Base-by-base conservation (phyloP, 2,113 vertebrate species). In the Pseudonaja textilis region DNA sequence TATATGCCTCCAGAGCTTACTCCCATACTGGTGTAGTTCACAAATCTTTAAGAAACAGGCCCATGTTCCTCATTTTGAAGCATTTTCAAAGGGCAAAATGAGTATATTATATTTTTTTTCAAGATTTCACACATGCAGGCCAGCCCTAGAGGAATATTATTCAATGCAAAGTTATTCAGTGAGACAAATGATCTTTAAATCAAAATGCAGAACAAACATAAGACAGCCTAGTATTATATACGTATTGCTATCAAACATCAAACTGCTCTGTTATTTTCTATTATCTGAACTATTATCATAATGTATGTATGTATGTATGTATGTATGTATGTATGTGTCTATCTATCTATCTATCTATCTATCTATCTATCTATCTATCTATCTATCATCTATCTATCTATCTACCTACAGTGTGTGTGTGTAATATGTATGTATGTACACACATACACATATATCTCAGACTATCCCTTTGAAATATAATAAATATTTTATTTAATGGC, bases 121-220 rank as follows among this genome's bases (percentile, higher is more conserved):
- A 74, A 34, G 64, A 34, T n/a, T 34, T 74, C n/a, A 20, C 5
- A 34, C n/a, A 34, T 34, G n/a, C 64, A 74, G 14, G 29, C 29
- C 29, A 74, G 12, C 14, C 14, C 29, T 18, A 74, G n/a, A 74
- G 0, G 3, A 18, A 74, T 34, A 34, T 74, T 74, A 0, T 29
- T 2, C 50, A 14, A 56, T 85, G 64, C 92, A 7, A 4, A 0
- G 0, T 26, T 0, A 3, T 47, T 1, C 5, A 1, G 23, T 56
- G 45, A 86, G 85, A 0, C 88, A 22, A 7, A 1, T 4, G 0
- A 14, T 0, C 5, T 20, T 0, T 3, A 45, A 3, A 29, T 1
- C 8, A 81, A 10, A 61, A 25, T 23, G 3, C 25, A 64, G 45
- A 47, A 91, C 10, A 86, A 86, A 64, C 23, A 64, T 50, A 87